phyloP scores from a whole-genome alignment of 2,113 vertebrate species.

The Calidris pygmaea region DNA sequence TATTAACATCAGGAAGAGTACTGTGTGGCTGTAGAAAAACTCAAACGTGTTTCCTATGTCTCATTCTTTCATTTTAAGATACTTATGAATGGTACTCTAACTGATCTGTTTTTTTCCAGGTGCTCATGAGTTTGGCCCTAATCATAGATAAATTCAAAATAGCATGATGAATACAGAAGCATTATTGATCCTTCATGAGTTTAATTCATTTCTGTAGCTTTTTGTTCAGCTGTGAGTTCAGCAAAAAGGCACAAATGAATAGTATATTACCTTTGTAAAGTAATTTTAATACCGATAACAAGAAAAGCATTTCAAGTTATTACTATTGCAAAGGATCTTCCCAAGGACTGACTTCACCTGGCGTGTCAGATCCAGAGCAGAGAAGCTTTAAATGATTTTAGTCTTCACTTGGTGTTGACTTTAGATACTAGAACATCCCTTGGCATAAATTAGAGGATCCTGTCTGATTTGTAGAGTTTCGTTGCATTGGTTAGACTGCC shows the following conservation, averaged over 20 bases:
- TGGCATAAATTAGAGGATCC: not conserved
- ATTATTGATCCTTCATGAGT: not conserved
- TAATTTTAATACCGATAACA: not conserved
- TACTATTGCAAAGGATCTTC: not conserved
- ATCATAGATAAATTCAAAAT: not conserved
- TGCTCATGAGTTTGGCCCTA: not conserved
- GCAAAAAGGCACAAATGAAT: not conserved
- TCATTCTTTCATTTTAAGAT: not conserved
- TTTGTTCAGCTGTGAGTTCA: not conserved
- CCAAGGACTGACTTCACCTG: not conserved
- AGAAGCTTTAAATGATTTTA: not conserved
- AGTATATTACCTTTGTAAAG: not conserved
- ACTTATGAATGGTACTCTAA: not conserved
- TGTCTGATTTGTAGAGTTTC: not conserved
- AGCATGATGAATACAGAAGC: not conserved
- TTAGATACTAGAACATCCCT: not conserved
- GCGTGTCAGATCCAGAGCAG: not conserved
- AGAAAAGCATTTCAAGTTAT: not conserved
- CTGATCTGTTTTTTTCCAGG: not conserved
- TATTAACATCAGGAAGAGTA: not conserved
- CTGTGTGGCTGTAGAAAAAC: not conserved
- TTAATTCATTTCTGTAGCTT: not conserved
- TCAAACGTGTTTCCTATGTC: not conserved
- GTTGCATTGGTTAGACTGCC: not conserved
- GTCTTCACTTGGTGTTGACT: not conserved